Base-by-base conservation (phyloP, 2,797 vertebrate genomes). In the Cynopterus sphinx region DNA sequence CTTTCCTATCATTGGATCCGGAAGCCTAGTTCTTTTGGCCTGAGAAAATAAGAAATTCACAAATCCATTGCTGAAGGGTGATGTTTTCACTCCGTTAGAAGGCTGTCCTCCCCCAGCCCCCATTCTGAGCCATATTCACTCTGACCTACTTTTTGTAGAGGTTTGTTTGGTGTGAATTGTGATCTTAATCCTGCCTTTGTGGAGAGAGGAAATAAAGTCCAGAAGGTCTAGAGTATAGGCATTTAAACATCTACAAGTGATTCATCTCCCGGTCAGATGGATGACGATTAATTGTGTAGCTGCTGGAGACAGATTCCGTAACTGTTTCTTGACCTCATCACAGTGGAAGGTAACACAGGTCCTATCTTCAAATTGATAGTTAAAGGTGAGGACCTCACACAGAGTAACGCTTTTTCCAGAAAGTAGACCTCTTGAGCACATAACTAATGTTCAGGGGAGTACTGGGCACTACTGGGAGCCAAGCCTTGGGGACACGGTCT, bases 11-110 rank as follows among this genome's bases (percentile, higher is more conserved):
- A 17, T 46, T 71, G 41, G 21, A 65, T 82, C 9, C 28, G 12
- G 49, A 86, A 86, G 74, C 4, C 49, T 16, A 68, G 22, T 67
- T 43, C 13, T 49, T 63, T 71, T 79, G 39, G n/a, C 17, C 51
- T 57, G 13, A 63, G 87, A 84, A 91, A 93, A 41, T 43, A 90
- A 86, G 79, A 84, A 31, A 49, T 91, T 83, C 7, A 84, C 71
- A 46, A 9, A 55, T n/a, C 74, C 26, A 19, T 51, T 68, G n/a
- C 41, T 65, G 36, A 83, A 49, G 12, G 26, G 4, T 90, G 26
- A 1, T n/a, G 31, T 59, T 77, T 85, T 88, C 57, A 55, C 22
- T 92, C 21, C 75, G 2, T 59, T 79, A 41, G 43, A 73, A 77
- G 74, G 6, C 3, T 70, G 8, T 67, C 46, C 61, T 57, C 9